Evolutionary conservation across 2,888 invertebrate species (phyloP), one percentile per base, ranked within the genome.

Genomic region (Tipula vernalis): DNA sequence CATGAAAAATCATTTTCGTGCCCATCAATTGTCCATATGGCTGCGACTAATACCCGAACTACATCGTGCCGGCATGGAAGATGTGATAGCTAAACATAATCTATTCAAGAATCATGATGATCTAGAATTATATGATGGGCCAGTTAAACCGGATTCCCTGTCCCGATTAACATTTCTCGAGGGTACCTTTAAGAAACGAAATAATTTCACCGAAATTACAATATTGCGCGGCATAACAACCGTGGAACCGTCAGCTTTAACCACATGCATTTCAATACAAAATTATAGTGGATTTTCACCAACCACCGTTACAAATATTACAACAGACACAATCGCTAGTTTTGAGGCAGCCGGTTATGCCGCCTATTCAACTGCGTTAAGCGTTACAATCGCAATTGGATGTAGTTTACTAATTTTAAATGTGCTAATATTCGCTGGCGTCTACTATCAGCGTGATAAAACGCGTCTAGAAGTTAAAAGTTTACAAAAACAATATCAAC

Each of bases 21-120:
- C 98, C 1, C 98, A 98, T 91, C 98, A 98, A 90, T 93, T 98
- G 86, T 98, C 98, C 85, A 97, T 98, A 84, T 99, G 99, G 99
- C 92, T 98, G 8, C 95, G 98, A 5, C 94, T 98, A 6, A 96
- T 99, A 85, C 98, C 98, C 0, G 98, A 98, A 91, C 93, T 97
- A 0, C 97, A 97, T 90, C 93, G 96, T 87, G 95, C 96, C 0
- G 97, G 97, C 3, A 97, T 97, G 96, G 97, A 96, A 89, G 97
- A 97, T 91, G 96, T 96, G 8, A 96, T 96, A 83, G 95, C 96
- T 0, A 93, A 96, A 85, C 97, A 98, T 92, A 98, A 98, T 92
- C 94, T 98, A 88, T 97, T 98, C 92, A 94, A 96, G 88, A 96
- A 97, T 92, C 96, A 97, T 92, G 96, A 97, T 90, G 97, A 98